A percentile compares a stretch with the other conserved stretches of the same genome.
phyloP scores from a whole-genome alignment of 2,113 vertebrate species.

The Nothobranchius kuhntae region DNA sequence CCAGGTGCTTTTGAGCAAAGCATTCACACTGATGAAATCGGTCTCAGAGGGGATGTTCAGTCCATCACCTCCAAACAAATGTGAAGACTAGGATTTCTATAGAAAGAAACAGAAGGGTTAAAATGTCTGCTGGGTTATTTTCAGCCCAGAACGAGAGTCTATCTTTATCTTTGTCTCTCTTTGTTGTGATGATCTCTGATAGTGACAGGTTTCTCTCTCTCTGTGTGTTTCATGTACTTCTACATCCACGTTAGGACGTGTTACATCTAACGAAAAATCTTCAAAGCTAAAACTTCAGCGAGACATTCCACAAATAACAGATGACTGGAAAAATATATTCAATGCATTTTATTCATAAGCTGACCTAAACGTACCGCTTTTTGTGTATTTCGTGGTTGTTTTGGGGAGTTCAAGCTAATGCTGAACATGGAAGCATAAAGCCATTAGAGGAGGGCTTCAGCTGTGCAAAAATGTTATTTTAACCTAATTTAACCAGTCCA shows the following conservation, averaged over 20 bases:
- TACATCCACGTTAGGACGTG: background rate
- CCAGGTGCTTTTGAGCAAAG: conserved; percentile 19
- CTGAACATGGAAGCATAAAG: too few species aligned
- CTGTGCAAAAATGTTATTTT: too few species aligned
- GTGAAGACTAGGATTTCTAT: background rate
- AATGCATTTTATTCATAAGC: too few species aligned
- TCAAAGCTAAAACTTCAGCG: too few species aligned
- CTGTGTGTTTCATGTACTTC: conserved; percentile 10
- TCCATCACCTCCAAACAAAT: background rate
- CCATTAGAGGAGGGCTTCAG: too few species aligned
- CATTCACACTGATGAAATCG: background rate
- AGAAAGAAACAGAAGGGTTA: conserved; percentile 29
- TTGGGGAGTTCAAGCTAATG: too few species aligned
- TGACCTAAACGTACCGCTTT: too few species aligned
- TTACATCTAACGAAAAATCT: background rate
- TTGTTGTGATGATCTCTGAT: conserved; percentile 61
- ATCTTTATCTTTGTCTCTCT: conserved; percentile 55
- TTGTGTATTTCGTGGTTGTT: too few species aligned
- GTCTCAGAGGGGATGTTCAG: background rate
- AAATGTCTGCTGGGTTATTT: conserved; percentile 45
- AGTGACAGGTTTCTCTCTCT: conserved; percentile 59
- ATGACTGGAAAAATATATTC: too few species aligned
- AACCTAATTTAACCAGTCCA: too few species aligned
- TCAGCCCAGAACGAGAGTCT: conserved; percentile 42
- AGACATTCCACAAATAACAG: too few species aligned